phyloP scores from a whole-genome alignment of 2,888 invertebrate species.

The Andrena marginata region DNA sequence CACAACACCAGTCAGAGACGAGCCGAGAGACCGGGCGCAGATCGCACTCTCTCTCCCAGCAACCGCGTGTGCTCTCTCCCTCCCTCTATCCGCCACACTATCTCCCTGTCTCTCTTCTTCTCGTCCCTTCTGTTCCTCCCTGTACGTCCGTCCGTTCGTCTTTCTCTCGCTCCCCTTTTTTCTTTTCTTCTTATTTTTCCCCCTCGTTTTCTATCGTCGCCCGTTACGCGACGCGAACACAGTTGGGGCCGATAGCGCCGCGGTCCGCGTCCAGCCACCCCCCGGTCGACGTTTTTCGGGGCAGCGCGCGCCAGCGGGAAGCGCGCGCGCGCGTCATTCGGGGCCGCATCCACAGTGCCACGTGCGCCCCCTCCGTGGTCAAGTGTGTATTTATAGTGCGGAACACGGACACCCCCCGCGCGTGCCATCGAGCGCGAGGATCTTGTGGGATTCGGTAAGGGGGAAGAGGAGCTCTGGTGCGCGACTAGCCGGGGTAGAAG shows the following conservation, averaged over 20 bases:
- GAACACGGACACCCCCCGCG: constrained; percentile 11
- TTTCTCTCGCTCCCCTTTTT: constrained; percentile 26
- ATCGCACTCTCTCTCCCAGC: constrained; percentile 70
- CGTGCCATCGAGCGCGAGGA: neutral
- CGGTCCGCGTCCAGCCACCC: constrained; percentile 30
- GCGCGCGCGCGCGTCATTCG: constrained; percentile 15
- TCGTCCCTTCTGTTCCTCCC: constrained; percentile 32
- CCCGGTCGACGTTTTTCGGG: constrained; percentile 10
- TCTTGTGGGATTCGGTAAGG: neutral
- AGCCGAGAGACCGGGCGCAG: constrained; percentile 82
- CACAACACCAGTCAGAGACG: constrained; percentile 82
- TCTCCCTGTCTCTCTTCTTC: constrained; percentile 28
- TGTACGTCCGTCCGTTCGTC: neutral
- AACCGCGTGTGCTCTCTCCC: constrained; percentile 73
- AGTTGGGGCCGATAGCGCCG: constrained; percentile 18
- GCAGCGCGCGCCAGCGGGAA: neutral
- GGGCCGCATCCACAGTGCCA: constrained; percentile 26
- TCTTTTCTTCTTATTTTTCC: constrained; percentile 31
- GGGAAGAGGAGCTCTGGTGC: neutral
- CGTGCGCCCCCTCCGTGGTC: constrained; percentile 40
- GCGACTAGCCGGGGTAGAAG: neutral
- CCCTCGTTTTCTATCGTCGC: constrained; percentile 12
- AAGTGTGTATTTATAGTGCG: constrained; percentile 61
- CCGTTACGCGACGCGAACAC: constrained; percentile 26
- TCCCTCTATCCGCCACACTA: constrained; percentile 62